Conservation (phyloP, 1,140 invertebrate genomes). For the Polyergus mexicanus region DNA sequence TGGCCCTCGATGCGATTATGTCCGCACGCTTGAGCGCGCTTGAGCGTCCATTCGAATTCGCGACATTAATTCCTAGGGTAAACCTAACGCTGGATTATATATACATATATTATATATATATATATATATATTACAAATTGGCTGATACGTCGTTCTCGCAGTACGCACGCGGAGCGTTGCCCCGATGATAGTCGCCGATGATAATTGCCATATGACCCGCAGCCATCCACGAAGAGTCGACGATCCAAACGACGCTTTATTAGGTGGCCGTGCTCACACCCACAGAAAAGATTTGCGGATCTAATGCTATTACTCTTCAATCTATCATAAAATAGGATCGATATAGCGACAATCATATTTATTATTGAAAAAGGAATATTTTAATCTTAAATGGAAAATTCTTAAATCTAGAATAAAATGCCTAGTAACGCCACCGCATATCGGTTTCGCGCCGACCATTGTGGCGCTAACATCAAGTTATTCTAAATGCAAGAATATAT, state of each 20-base stretch:
- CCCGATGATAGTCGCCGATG: neutral
- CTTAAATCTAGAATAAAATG: too few relatives aligned
- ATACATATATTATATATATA: too few relatives aligned
- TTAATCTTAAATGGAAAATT: too few relatives aligned
- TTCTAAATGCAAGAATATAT: too few relatives aligned
- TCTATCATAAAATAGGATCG: too few relatives aligned
- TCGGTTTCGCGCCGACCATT: too few relatives aligned
- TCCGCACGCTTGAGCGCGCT: conserved; percentile 12
- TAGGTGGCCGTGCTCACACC: conserved; percentile 73
- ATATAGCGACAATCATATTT: too few relatives aligned
- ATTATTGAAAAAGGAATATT: too few relatives aligned
- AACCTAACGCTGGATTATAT: conserved; percentile 42
- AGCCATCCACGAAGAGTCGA: conserved; percentile 63
- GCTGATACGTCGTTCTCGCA: conserved; percentile 15
- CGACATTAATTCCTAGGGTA: conserved; percentile 69
- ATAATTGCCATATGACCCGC: conserved; percentile 66
- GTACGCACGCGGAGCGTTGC: neutral
- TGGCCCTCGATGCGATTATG: conserved; percentile 45
- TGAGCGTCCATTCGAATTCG: conserved; percentile 51
- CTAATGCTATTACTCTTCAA: too few relatives aligned
- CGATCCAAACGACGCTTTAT: conserved; percentile 72
- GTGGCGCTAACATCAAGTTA: too few relatives aligned
- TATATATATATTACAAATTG: conserved; percentile 37
- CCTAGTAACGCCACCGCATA: too few relatives aligned
- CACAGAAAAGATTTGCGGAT: too few relatives aligned